A percentile compares a stretch with the other conserved stretches of the same genome.
phyloP scores from a whole-genome alignment of 2,113 vertebrate genomes.

The Rhinogobius similis region DNA sequence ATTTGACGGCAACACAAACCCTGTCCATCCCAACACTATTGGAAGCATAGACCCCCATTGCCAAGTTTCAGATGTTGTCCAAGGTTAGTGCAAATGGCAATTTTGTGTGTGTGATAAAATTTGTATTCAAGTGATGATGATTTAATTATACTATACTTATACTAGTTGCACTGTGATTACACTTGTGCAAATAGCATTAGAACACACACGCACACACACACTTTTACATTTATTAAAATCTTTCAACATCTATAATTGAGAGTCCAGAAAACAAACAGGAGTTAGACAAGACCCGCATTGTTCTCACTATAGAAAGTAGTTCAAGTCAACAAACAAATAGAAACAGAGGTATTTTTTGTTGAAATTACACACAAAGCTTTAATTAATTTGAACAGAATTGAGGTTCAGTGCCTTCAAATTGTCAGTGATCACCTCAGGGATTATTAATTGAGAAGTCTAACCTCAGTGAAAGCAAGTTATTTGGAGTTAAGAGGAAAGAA shows the following conservation, averaged over 20 bases:
- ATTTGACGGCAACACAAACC: constrained; percentile 89
- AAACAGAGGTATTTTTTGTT: too few species aligned
- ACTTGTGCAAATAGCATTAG: background rate
- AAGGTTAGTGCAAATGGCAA: constrained; percentile 71
- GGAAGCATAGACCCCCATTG: constrained; percentile 92
- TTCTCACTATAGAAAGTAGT: background rate
- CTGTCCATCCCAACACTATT: constrained; percentile 89
- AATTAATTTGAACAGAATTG: background rate
- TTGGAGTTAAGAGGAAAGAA: background rate
- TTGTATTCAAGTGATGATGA: too few species aligned
- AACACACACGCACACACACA: too few species aligned
- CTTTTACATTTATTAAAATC: too few species aligned
- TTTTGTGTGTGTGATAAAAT: too few species aligned
- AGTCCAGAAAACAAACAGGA: too few species aligned
- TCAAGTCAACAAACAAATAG: background rate
- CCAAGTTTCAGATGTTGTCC: constrained; percentile 83
- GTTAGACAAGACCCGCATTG: too few species aligned
- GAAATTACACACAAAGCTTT: too few species aligned
- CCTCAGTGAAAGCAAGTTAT: background rate
- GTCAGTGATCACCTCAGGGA: background rate
- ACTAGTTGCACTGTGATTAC: too few species aligned
- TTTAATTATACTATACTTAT: too few species aligned
- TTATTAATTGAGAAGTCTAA: background rate
- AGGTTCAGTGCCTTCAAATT: background rate
- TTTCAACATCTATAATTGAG: too few species aligned